Evolutionary conservation across 2,113 vertebrate genomes (phyloP).

Genomic region (Tauraco erythrolophus): DNA sequence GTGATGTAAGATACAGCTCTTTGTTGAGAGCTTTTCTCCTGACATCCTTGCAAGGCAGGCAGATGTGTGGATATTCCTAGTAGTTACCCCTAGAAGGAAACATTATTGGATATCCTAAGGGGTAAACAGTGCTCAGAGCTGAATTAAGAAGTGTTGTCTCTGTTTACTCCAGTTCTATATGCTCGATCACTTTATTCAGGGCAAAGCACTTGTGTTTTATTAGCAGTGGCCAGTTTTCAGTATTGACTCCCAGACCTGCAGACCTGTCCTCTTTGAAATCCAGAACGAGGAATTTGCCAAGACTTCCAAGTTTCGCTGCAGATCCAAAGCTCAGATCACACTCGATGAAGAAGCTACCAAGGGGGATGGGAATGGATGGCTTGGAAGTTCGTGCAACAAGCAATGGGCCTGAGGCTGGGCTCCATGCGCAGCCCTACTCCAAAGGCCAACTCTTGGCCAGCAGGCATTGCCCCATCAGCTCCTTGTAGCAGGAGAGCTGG

Average conservation of each 20-base stretch:
- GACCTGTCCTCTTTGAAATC: neutral
- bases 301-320: neutral
- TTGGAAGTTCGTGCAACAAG: neutral
- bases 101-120: slow-evolving; percentile 30
- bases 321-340: neutral
- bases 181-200: neutral
- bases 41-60: slow-evolving; percentile 26
- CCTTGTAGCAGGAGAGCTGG: neutral
- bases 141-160: neutral
- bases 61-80: slow-evolving; percentile 35
- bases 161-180: neutral
- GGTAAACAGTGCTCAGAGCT: slow-evolving; percentile 1
- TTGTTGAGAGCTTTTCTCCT: slow-evolving; percentile 40
- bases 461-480: neutral
- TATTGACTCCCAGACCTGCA: neutral
- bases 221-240: neutral
- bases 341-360: neutral
- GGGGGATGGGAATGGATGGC: neutral
- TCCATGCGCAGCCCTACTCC: neutral
- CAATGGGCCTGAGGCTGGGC: neutral
- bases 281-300: neutral
- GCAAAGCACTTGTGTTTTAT: neutral
- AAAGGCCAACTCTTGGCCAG: neutral
- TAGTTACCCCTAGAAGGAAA: slow-evolving; percentile 44
- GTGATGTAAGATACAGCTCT: slow-evolving; percentile 32